A percentile compares a stretch with the other conserved stretches of the same genome.
phyloP scores from a whole-genome alignment of 2,797 vertebrate species.

The Erpetoichthys calabaricus region DNA sequence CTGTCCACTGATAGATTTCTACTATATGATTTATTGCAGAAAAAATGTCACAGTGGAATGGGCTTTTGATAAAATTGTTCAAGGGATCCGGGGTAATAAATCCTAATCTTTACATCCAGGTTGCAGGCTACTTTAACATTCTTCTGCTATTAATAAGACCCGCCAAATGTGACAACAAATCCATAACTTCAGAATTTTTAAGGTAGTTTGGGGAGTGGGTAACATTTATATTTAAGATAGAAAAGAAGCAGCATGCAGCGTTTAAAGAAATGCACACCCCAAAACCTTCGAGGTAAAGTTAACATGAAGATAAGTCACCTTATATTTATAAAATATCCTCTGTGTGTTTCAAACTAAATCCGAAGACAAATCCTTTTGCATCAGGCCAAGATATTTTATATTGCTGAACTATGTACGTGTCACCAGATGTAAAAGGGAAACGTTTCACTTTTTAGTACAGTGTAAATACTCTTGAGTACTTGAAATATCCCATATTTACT shows the following conservation, averaged over 20 bases:
- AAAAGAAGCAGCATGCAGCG: constrained; percentile 28
- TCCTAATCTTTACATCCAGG: constrained; percentile 95
- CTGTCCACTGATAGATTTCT: constrained; percentile 95
- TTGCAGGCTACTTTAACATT: constrained; percentile 91
- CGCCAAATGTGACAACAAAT: constrained; percentile 82
- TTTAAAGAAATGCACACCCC: constrained; percentile 14
- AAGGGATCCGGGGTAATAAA: constrained; percentile 98
- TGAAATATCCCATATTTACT: too few species aligned
- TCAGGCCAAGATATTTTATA: background rate
- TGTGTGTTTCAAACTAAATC: background rate
- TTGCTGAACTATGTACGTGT: too few species aligned
- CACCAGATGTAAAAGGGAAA: too few species aligned
- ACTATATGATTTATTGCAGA: constrained; percentile 92
- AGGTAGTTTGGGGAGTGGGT: constrained; percentile 66
- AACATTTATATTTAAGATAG: constrained; percentile 57
- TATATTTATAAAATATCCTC: constrained; percentile 15
- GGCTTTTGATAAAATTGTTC: constrained; percentile 99
- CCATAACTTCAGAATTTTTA: constrained; percentile 78
- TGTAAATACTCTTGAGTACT: too few species aligned
- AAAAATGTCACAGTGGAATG: constrained; percentile 97
- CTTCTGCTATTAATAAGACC: constrained; percentile 87
- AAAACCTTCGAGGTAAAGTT: constrained; percentile 29
- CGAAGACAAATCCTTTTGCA: background rate
- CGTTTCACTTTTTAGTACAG: too few species aligned
- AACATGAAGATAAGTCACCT: constrained; percentile 35